phyloP scores from a whole-genome alignment of 2,113 vertebrate species.

The Hystrix cristata region DNA sequence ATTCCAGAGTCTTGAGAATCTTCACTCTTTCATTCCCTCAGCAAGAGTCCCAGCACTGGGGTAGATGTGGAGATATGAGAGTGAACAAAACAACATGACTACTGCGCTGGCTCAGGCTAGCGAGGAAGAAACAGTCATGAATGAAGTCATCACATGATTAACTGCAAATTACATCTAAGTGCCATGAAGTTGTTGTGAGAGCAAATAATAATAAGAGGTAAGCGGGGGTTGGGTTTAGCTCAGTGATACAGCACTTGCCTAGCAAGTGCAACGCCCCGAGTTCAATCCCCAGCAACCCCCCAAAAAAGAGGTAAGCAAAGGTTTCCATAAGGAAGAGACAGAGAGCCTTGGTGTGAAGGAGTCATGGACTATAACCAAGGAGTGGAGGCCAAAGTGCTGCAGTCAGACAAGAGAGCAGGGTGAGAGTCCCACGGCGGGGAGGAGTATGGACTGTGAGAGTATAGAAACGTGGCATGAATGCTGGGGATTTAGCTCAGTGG shows the following conservation, averaged over 20 bases:
- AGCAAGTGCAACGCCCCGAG: too few species aligned
- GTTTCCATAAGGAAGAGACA: neutral
- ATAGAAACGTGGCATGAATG: too few species aligned
- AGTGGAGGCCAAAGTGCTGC: neutral
- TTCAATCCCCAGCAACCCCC: too few species aligned
- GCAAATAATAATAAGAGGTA: conserved; percentile 43
- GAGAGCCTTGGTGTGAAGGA: neutral
- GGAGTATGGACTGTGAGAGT: neutral
- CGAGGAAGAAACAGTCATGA: conserved; percentile 64
- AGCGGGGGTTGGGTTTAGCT: neutral
- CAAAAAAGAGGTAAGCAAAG: too few species aligned
- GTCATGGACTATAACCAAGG: neutral
- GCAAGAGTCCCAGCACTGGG: neutral
- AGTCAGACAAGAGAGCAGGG: neutral
- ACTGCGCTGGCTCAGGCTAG: conserved; percentile 2
- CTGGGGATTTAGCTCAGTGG: neutral
- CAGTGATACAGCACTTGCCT: too few species aligned
- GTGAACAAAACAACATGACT: conserved; percentile 55
- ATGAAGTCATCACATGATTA: conserved; percentile 72
- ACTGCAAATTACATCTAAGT: conserved; percentile 72
- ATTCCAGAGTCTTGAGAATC: neutral
- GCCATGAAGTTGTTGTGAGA: conserved; percentile 25
- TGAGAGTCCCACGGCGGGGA: neutral
- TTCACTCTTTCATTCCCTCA: neutral
- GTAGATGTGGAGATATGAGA: neutral